These are phyloP conservation scores for Athalia cordata DNA, from an alignment of 2,888 invertebrate species.

Conservation along the genomic window DNA sequence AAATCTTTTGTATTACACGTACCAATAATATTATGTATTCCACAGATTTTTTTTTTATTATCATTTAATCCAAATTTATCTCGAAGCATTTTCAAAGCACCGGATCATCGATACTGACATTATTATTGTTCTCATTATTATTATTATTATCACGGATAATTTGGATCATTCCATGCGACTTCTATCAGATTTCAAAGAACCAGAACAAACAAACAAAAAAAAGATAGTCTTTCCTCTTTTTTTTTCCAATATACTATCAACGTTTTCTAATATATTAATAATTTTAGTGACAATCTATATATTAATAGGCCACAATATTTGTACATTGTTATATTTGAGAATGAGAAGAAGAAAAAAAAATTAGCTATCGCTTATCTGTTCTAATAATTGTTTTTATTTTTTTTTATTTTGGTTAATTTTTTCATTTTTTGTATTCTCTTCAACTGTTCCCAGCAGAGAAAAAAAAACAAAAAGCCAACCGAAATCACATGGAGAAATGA, in stretches of 20 bases:
- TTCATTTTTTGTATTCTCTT: constrained; percentile 1
- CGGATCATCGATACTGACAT: constrained; percentile 1
- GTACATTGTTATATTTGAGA: constrained; percentile 43
- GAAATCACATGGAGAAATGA: constrained; percentile 1
- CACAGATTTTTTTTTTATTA: neutral
- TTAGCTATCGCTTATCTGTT: constrained; percentile 24
- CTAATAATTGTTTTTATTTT: neutral
- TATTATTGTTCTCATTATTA: neutral
- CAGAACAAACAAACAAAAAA: no score
- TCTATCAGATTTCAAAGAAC: constrained; percentile 10
- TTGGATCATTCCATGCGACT: constrained; percentile 33
- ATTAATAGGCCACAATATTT: constrained; percentile 36
- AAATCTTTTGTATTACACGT: neutral
- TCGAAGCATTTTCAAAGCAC: neutral
- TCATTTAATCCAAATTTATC: neutral
- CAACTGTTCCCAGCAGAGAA: constrained; percentile 36
- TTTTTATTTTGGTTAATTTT: neutral
- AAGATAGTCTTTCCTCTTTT: neutral
- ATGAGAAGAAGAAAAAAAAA: constrained; percentile 12
- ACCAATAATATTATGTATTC: neutral
- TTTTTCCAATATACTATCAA: constrained; percentile 14
- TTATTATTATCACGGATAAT: neutral
- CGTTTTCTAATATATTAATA: constrained; percentile 26
- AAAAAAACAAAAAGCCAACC: constrained; percentile 28
- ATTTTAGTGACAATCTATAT: constrained; percentile 25